Conservation (phyloP, 2,797 vertebrate species). For the Alectoris magna region DNA sequence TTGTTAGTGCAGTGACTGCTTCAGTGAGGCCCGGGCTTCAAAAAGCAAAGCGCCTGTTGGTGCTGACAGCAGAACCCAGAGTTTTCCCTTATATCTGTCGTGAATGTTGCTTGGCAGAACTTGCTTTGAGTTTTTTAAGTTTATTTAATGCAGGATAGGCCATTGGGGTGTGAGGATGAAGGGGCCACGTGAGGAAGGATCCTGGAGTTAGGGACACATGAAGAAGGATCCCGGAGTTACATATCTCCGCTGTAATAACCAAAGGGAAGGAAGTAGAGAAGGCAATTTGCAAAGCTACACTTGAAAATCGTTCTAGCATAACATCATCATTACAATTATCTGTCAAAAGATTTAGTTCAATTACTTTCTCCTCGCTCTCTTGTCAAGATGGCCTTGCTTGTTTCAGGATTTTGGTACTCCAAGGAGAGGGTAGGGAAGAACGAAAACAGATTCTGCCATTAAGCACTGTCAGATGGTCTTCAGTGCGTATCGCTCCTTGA, state of each 20-base stretch:
- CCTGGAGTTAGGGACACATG: not conserved
- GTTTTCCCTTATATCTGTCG: not conserved
- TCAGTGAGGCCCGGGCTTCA: not conserved
- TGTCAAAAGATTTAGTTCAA: constrained; percentile 79
- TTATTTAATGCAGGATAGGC: constrained; percentile 10
- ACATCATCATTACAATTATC: constrained; percentile 77
- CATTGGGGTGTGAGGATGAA: not conserved
- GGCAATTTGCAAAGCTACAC: constrained; percentile 73
- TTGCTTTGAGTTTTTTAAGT: constrained; percentile 37
- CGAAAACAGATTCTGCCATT: constrained; percentile 70
- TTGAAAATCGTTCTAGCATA: constrained; percentile 74
- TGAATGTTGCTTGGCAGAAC: constrained; percentile 1
- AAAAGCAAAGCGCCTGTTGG: not conserved
- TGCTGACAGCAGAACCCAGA: not conserved
- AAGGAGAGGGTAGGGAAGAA: constrained; percentile 63
- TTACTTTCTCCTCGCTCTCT: constrained; percentile 63
- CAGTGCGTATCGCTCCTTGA: not conserved
- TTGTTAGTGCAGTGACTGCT: not conserved
- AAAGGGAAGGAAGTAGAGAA: constrained; percentile 52
- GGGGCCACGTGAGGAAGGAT: constrained; percentile 1
- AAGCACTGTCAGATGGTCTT: constrained; percentile 42
- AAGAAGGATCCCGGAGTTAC: constrained; percentile 14
- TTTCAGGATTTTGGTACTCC: constrained; percentile 62
- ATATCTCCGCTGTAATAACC: constrained; percentile 39
- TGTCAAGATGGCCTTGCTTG: constrained; percentile 69